Percentiles rank a stretch among this genome's conserved stretches.
phyloP scores from a whole-genome alignment of 2,888 invertebrate species.

The Drosophila anceps region DNA sequence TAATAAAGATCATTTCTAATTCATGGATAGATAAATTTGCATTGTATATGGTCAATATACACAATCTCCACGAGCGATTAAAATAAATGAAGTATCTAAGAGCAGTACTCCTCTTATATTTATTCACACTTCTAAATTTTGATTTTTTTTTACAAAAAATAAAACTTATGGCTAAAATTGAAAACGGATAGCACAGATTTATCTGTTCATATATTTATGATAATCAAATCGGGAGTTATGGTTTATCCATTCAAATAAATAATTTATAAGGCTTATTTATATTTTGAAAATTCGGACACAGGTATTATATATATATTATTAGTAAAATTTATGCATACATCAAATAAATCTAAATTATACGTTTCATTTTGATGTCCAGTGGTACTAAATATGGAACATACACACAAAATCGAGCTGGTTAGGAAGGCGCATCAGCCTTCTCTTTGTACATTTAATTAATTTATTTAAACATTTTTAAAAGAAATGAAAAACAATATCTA shows the following conservation, averaged over 20 bases:
- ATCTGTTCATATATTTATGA: no score
- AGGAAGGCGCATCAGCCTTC: not conserved
- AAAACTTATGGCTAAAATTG: no score
- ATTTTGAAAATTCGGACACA: not conserved
- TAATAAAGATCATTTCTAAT: no score
- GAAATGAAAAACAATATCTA: slow-evolving; percentile 5
- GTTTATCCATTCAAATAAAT: not conserved
- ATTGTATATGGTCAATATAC: no score
- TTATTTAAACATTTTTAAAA: not conserved
- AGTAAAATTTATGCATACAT: not conserved
- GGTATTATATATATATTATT: not conserved
- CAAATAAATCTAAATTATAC: not conserved
- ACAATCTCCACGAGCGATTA: no score
- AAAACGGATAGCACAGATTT: no score
- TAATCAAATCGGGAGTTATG: not conserved
- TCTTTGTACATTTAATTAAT: slow-evolving; percentile 5
- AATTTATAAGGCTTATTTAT: not conserved
- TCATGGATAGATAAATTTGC: no score
- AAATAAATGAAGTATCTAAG: no score
- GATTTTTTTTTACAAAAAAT: no score
- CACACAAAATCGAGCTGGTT: not conserved
- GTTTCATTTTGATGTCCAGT: not conserved
- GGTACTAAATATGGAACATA: not conserved
- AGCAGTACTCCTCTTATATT: no score
- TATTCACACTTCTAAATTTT: no score